Base-by-base conservation (phyloP, 1,140 invertebrate genomes). In the Varroa destructor region DNA sequence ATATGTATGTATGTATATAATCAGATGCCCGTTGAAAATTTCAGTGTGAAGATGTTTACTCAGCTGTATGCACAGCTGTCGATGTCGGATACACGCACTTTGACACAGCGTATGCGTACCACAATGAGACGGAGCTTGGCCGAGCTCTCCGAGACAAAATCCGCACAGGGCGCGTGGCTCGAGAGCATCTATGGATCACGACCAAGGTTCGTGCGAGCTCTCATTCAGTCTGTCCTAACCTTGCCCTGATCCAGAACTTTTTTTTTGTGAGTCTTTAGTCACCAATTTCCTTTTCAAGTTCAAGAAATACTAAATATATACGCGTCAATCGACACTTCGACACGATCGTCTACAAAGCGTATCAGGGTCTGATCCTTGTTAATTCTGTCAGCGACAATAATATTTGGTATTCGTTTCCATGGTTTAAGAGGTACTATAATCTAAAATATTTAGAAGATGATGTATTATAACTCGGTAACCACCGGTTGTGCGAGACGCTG, bases 71-170 rank as follows among this genome's bases (percentile, higher is more conserved):
- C 37, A 40, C 61, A 74, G 90, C 92, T 0, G 88, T 95, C 72
- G 85, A 88, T 73, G 80, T 82, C 58, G 92, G 92, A 4, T 97
- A 96, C 80, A 82, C 91, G 10, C 90, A 91, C 77, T 85, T 97
- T 74, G 93, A 97, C 78, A 91, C 89, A 77, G 92, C 92, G 46
- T 83, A 83, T 71, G 73, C 70, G 2, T 96, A 95, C 79, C 81
- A 83, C 61, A 95, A 94, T 80, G 91, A 96, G 79, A 82, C 84
- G 56, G 89, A 91, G 81, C 85, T 96, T 37, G 92, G 91, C 1
- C 80, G 80, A 72, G 91, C 85, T 0, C 81, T 96, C 3, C 82
- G 84, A 51, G 84, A 85, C 14, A 86, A 88, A 76, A 84, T 94
- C 61, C 79, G 80, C 0, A 84, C 88, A 75, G 89, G 88, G 46